Percentiles rank a stretch among this genome's conserved stretches.
Conservation (phyloP, 2,888 invertebrate genomes). For the Brenthis daphne region DNA sequence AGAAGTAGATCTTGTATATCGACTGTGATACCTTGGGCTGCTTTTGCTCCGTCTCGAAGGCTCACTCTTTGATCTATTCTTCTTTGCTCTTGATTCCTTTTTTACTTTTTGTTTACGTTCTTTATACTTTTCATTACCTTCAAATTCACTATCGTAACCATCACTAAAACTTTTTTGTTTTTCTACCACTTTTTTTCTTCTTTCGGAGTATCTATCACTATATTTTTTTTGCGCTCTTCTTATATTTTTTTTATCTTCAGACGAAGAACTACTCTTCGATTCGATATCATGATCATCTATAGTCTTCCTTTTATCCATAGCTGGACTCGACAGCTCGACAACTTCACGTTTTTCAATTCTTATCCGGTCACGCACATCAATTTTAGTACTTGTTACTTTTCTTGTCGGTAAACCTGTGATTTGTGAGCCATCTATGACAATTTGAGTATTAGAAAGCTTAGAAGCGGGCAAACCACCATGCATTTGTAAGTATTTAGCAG, state of each 20-base stretch:
- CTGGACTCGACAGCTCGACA: slow-evolving; percentile 74
- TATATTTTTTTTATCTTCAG: slow-evolving; percentile 63
- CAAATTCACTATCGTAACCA: slow-evolving; percentile 74
- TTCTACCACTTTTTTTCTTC: slow-evolving; percentile 61
- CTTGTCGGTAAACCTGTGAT: slow-evolving; percentile 72
- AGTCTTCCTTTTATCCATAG: slow-evolving; percentile 56
- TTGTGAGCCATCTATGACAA: slow-evolving; percentile 70
- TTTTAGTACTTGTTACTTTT: slow-evolving; percentile 78
- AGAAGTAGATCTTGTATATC: slow-evolving; percentile 60
- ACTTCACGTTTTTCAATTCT: slow-evolving; percentile 78
- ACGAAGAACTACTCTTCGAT: slow-evolving; percentile 73
- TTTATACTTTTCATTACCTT: slow-evolving; percentile 53
- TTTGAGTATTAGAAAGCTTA: slow-evolving; percentile 81
- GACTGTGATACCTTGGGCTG: slow-evolving; percentile 54
- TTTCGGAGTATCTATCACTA: slow-evolving; percentile 60
- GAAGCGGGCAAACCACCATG: slow-evolving; percentile 93
- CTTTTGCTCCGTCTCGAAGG: slow-evolving; percentile 63
- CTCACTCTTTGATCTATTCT: slow-evolving; percentile 77
- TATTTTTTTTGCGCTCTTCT: slow-evolving; percentile 56
- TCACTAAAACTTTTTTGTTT: slow-evolving; percentile 78
- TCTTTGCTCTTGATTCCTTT: slow-evolving; percentile 53
- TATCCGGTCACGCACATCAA: slow-evolving; percentile 75
- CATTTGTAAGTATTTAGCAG: slow-evolving; percentile 95
- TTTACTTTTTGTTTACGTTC: slow-evolving; percentile 54
- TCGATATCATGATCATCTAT: slow-evolving; percentile 59